Conservation (phyloP, 2,888 invertebrate species). For the Ptilodon capucinus region DNA sequence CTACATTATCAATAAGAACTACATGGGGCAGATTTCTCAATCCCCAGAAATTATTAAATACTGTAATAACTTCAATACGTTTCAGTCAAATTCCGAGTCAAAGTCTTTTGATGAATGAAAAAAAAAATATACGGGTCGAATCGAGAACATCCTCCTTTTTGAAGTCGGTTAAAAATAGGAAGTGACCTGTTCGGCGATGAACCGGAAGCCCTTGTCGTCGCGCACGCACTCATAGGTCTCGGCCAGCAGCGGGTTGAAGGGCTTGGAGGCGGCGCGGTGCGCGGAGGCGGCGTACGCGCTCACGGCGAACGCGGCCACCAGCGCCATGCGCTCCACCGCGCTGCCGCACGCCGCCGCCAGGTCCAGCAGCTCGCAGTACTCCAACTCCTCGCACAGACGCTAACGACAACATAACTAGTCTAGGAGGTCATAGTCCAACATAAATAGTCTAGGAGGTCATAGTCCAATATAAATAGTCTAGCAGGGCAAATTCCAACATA, state of each 20-base stretch:
- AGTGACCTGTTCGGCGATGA: slow-evolving; percentile 89
- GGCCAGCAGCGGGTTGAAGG: slow-evolving; percentile 91
- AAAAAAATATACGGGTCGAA: no score
- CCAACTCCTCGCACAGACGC: slow-evolving; percentile 91
- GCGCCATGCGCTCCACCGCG: slow-evolving; percentile 88
- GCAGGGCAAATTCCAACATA: no score
- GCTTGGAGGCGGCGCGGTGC: slow-evolving; percentile 91
- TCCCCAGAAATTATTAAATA: no score
- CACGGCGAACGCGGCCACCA: slow-evolving; percentile 91
- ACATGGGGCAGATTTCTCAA: no score
- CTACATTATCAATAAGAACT: no score
- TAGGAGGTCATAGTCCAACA: no score
- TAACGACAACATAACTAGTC: slow-evolving; percentile 44
- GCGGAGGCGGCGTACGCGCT: slow-evolving; percentile 88
- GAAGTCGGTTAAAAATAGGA: no score
- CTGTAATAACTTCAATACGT: no score
- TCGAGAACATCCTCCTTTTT: no score
- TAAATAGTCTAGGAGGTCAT: neutral
- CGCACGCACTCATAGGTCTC: slow-evolving; percentile 92
- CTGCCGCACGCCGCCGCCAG: slow-evolving; percentile 85
- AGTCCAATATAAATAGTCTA: no score
- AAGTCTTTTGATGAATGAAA: no score
- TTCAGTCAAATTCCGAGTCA: no score
- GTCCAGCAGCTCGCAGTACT: slow-evolving; percentile 91
- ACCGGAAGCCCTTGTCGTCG: slow-evolving; percentile 90